Conservation (phyloP, 2,113 vertebrate species). For the Equus quagga region DNA sequence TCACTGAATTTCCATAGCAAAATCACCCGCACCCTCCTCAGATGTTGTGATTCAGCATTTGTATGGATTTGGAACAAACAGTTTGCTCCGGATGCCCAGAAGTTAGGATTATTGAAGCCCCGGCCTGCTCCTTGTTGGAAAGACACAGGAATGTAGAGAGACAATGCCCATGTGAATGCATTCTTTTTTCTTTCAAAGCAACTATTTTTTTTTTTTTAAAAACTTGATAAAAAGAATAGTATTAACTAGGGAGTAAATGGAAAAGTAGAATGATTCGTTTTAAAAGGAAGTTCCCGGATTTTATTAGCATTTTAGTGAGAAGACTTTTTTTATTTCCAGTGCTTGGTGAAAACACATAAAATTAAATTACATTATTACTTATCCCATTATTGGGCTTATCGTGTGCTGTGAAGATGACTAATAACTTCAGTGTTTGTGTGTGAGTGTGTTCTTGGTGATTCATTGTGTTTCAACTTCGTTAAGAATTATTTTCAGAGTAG, state of each 20-base stretch:
- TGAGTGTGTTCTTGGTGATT: background rate
- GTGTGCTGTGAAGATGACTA: background rate
- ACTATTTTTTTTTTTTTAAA: background rate
- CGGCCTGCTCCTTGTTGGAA: conserved; percentile 29
- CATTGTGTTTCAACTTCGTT: background rate
- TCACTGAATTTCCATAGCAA: conserved; percentile 77
- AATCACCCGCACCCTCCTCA: conserved; percentile 59
- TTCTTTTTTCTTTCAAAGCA: conserved; percentile 58
- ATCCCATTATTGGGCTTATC: background rate
- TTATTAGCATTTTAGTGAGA: conserved; percentile 18
- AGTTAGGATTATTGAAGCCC: conserved; percentile 59
- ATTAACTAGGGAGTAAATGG: conserved; percentile 35
- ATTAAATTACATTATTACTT: conserved; percentile 52
- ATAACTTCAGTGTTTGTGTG: conserved; percentile 14
- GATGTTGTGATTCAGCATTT: conserved; percentile 67
- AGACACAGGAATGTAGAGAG: background rate
- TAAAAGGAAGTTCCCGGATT: conserved; percentile 1
- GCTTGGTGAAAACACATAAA: background rate
- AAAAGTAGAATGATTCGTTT: background rate
- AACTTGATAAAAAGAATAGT: background rate
- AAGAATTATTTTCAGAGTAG: background rate
- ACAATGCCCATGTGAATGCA: background rate
- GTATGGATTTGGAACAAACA: conserved; percentile 65
- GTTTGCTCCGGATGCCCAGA: conserved; percentile 30
- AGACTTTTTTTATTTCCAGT: conserved; percentile 6